These are phyloP conservation scores for Pandemis heparana DNA, from an alignment of 2,888 invertebrate genomes.

Conservation along the genomic window DNA sequence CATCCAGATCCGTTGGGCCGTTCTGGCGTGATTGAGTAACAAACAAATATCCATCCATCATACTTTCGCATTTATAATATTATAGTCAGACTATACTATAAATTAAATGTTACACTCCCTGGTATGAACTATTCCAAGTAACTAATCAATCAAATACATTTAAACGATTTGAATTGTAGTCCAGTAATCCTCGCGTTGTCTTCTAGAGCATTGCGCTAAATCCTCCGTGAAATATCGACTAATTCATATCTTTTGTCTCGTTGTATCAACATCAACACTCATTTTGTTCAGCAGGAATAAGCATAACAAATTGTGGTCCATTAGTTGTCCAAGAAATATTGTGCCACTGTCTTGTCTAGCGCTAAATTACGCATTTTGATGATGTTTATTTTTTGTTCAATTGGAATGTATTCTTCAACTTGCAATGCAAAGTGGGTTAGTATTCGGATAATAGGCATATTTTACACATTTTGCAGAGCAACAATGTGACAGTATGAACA, in stretches of 20 bases:
- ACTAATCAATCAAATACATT: conserved; percentile 23
- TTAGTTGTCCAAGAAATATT: conserved; percentile 38
- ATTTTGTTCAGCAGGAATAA: conserved; percentile 41
- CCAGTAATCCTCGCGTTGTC: conserved; percentile 42
- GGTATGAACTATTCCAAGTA: background rate
- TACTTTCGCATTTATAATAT: too few relatives aligned
- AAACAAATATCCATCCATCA: too few relatives aligned
- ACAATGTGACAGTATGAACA: too few relatives aligned
- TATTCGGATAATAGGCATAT: too few relatives aligned
- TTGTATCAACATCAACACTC: conserved; percentile 28
- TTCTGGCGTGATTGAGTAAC: too few relatives aligned
- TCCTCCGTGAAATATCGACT: conserved; percentile 44
- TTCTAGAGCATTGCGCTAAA: conserved; percentile 40
- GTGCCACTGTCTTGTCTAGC: conserved; percentile 23
- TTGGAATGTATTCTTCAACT: background rate
- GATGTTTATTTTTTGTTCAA: background rate
- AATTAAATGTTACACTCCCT: background rate
- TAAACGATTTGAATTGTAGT: conserved; percentile 28
- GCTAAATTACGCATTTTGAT: conserved; percentile 25
- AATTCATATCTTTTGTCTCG: conserved; percentile 46
- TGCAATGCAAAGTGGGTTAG: background rate
- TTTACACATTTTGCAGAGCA: too few relatives aligned
- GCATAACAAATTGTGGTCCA: conserved; percentile 38
- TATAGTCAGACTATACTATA: too few relatives aligned
- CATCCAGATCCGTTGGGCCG: too few relatives aligned